Evolutionary conservation across 1,140 invertebrate species (phyloP), one percentile per base, ranked within the genome.

Genomic region (Leptonema lineaticorne): DNA sequence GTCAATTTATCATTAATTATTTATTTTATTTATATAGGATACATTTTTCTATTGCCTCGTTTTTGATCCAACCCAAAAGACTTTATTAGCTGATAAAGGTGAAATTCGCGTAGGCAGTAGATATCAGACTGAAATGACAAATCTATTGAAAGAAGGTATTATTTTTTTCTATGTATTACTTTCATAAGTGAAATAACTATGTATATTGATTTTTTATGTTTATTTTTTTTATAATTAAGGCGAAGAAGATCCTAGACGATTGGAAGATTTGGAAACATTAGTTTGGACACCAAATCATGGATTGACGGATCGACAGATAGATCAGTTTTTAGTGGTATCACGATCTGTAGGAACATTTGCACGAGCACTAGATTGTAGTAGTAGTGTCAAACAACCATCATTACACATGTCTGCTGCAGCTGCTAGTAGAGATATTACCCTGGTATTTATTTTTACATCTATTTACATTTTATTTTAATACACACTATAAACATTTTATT

Each of bases 31-130:
- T n/a, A n/a, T n/a, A n/a, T 82, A 94, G 87, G 96, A 99, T 82
- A 92, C 93, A 78, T 99, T 99, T 87, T 99, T 98, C 83, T 99
- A 99, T 84, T 98, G 97, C 78, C 86, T 99, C 79, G 97, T 99
- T 70, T 99, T 98, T 83, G 98, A 99, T 86, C 97, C 97, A 69
- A 89, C 93, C 81, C 95, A 98, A 84, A 98, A 97, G 84, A 99
- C 97, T 75, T 86, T 99, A 76, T 87, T 99, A 76, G 97, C 97
- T 74, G 98, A 99, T 83, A 97, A 97, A 86, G 96, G 96, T 77
- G 95, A 97, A 86, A 88, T 89, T 76, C 85, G 85, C 78, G 85
- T 99, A 75, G 98, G 98, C 71, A 91, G 90, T 78, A 90, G 92
- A 83, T 98, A 96, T 85, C 98, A 99, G 85, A 96, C 95, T 79